A percentile compares a stretch with the other conserved stretches of the same genome.
Conservation (phyloP, 2,113 vertebrate genomes). For the Spheniscus mendiculus region DNA sequence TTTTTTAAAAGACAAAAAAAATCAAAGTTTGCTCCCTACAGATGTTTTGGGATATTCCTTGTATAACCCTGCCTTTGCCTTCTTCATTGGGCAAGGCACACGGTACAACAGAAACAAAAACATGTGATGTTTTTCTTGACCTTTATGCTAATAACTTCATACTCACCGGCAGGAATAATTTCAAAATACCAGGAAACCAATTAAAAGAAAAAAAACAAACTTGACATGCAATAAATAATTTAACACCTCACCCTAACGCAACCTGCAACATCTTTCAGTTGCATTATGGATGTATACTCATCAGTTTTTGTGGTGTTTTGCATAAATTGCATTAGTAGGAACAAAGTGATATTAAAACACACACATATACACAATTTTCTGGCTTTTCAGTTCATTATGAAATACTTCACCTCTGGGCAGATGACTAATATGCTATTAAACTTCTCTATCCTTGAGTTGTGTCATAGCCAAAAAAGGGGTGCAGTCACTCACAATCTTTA, state of each 20-base stretch:
- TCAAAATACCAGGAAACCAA: conserved; percentile 12
- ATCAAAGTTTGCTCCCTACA: neutral
- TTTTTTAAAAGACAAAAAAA: neutral
- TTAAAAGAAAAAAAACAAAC: neutral
- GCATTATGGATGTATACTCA: neutral
- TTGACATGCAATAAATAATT: conserved; percentile 31
- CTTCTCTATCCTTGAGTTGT: conserved; percentile 55
- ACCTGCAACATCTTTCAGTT: neutral
- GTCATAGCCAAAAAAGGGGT: conserved; percentile 40
- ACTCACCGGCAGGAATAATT: neutral
- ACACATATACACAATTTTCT: conserved; percentile 15
- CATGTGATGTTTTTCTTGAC: neutral
- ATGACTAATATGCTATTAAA: conserved; percentile 74
- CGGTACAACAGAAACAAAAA: neutral
- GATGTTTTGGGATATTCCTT: neutral
- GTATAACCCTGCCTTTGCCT: neutral
- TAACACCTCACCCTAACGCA: neutral
- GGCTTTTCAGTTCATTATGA: conserved; percentile 60
- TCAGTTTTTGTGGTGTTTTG: conserved; percentile 13
- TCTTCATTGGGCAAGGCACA: neutral
- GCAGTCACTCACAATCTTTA: conserved; percentile 66
- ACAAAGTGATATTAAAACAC: conserved; percentile 29
- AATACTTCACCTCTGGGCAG: conserved; percentile 63
- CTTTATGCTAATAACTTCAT: neutral
- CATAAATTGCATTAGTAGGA: conserved; percentile 51